Evolutionary conservation across 1,140 invertebrate species (phyloP), one percentile per base, ranked within the genome.

Genomic region (Drosophila ercepeae): DNA sequence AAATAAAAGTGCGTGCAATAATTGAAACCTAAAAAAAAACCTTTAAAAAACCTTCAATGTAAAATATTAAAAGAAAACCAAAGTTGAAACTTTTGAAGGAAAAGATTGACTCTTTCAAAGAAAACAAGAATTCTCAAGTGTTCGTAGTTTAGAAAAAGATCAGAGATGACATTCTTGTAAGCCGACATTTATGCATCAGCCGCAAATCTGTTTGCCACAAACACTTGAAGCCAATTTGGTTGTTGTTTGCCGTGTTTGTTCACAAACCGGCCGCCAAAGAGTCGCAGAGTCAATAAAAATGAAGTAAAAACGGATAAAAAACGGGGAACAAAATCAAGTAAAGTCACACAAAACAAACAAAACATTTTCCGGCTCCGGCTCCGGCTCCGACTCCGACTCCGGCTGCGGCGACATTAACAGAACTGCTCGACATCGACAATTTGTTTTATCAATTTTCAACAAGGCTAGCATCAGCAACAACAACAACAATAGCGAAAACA

Each of bases 361-460:
- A 89, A 89, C 86, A 89, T 86, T 89, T 89, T 89, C 86, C 86
- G 84, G 86, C 81, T 89, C 79, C 84, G 86, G n/a, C n/a, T n/a
- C n/a, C n/a, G n/a, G n/a, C n/a, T n/a, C n/a, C n/a, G n/a, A n/a
- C n/a, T n/a, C n/a, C n/a, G n/a, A n/a, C n/a, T 89, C 86, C 86
- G 84, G 86, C 81, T 89, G 76, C 84, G 86, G 77, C 78, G 86
- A 89, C 86, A 89, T 89, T 89, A 89, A 86, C 86, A 89, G 71
- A 89, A 89, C 89, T 88, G 86, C 86, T 90, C 83, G 81, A 89
- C 86, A 89, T 90, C 83, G 75, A 89, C 86, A 89, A 89, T 89
- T 89, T 89, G 86, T 89, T 89, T 89, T 89, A 86, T 84, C 86
- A 89, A 89, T 89, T 89, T 89, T 78, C 86, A 89, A 88, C 86